Evolutionary conservation across 2,888 invertebrate genomes (phyloP), one percentile per base, ranked within the genome.

Genomic region (Erannis defoliaria): DNA sequence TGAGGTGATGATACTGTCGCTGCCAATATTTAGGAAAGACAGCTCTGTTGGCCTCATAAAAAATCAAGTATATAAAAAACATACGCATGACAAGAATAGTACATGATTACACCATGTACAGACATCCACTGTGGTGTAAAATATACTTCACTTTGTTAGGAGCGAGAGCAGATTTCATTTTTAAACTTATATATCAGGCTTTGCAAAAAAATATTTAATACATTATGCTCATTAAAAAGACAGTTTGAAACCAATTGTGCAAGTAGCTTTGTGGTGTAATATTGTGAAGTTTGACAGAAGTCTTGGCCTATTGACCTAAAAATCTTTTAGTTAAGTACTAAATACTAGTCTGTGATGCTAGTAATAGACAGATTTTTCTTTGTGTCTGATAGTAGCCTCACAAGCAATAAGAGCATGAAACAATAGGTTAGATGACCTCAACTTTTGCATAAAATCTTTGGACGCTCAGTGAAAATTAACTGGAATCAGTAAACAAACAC

Each of bases 291-390:
- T 37, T 45, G 50, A 49, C 51, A 65, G 54, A 65, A 55, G 2
- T 33, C 51, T 59, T 67, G 62, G 62, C 67, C 67, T 31, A 66
- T 55, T 70, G 40, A 67, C 70, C 67, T 55, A 66, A 38, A 49
- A 59, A 49, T 10, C 19, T 48, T 9, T 16, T 18, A 46, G 40
- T 57, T 55, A 19, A 43, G 4, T 26, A 51, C 12, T 21, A 37
- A 31, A 31, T 35, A 23, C n/a, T 26, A 50, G 18, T 53, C 23
- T 37, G n/a, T n/a, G n/a, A 53, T 42, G 42, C 46, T 50, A 31
- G 8, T 31, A 16, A 29, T 53, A 53, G 35, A 18, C 42, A 53
- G 35, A 23, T 23, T 26, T 14, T 10, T 50, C 26, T 26, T 51
- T 40, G 23, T 45, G 21, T 45, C 21, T 5, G 10, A 54, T 16